Evolutionary conservation across 2,888 invertebrate species (phyloP).

Genomic region (Crepidodera aurea): DNA sequence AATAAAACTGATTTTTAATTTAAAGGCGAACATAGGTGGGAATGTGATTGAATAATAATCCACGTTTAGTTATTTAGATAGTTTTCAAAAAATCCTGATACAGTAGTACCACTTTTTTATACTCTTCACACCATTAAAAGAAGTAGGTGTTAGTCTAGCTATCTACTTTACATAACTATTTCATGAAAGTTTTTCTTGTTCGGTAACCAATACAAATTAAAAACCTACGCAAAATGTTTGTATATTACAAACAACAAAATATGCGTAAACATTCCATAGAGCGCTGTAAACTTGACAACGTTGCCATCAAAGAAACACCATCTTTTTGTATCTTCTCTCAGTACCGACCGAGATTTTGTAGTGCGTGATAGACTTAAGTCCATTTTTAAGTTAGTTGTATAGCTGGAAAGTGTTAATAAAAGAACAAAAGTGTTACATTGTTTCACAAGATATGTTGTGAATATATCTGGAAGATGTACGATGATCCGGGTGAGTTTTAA

Average conservation of each 20-base stretch:
- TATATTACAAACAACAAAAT: slow-evolving; percentile 7
- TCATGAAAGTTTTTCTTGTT: slow-evolving; percentile 2
- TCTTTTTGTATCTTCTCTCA: slow-evolving; percentile 37
- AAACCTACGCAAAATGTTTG: background rate
- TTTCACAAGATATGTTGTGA: slow-evolving; percentile 17
- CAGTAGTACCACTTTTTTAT: too few relatives aligned
- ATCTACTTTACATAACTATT: background rate
- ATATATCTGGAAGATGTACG: slow-evolving; percentile 20
- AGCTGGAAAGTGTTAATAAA: slow-evolving; percentile 9
- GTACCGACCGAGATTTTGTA: slow-evolving; percentile 35
- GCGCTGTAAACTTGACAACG: slow-evolving; percentile 21
- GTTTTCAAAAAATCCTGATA: too few relatives aligned
- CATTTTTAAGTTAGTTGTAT: slow-evolving; percentile 2
- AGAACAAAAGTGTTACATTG: background rate
- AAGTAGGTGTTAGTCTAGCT: background rate
- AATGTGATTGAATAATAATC: too few relatives aligned
- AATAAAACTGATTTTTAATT: too few relatives aligned
- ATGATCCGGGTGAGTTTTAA: slow-evolving; percentile 22
- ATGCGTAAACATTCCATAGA: background rate
- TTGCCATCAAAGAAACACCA: slow-evolving; percentile 25
- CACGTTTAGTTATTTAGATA: too few relatives aligned
- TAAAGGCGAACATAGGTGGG: too few relatives aligned
- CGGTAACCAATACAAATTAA: background rate
- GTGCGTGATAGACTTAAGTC: slow-evolving; percentile 23
- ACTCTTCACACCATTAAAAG: too few relatives aligned